Conservation (phyloP, 2,888 invertebrate species). For the Sericinus montela region DNA sequence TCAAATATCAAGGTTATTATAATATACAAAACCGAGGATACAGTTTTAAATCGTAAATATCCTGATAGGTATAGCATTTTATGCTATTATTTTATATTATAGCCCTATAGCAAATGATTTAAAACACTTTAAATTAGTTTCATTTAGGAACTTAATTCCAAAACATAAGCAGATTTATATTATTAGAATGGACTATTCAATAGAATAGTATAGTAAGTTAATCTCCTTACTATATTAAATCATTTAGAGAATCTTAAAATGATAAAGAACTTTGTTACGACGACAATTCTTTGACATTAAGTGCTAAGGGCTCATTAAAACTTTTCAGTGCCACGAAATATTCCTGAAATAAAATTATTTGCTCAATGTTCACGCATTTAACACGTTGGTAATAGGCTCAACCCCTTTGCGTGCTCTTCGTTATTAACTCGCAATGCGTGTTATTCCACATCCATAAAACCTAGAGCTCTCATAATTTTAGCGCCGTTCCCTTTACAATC, state of each 20-base stretch:
- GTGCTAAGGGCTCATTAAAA: constrained; percentile 36
- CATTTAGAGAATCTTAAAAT: constrained; percentile 6
- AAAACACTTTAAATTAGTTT: no score
- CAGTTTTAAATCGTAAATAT: no score
- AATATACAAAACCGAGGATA: no score
- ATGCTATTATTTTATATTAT: no score
- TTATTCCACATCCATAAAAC: constrained; percentile 32
- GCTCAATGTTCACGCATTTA: constrained; percentile 37
- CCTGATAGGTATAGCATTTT: no score
- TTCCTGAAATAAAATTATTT: constrained; percentile 36
- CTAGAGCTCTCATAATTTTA: constrained; percentile 25
- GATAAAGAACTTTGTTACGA: constrained; percentile 9
- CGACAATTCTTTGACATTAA: constrained; percentile 19
- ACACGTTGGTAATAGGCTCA: constrained; percentile 34
- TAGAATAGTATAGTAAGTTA: no score
- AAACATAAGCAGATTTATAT: no score
- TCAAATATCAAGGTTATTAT: no score
- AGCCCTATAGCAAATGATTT: no score
- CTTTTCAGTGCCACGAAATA: constrained; percentile 27
- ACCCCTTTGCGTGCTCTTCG: constrained; percentile 40
- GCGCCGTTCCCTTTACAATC: constrained; percentile 6
- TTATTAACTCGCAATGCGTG: constrained; percentile 41
- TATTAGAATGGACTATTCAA: no score
- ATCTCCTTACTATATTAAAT: constrained; percentile 6
- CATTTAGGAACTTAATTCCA: no score